These are phyloP conservation scores for Phaethornis superciliosus DNA, from an alignment of 2,113 vertebrate genomes.

Conservation along the genomic window DNA sequence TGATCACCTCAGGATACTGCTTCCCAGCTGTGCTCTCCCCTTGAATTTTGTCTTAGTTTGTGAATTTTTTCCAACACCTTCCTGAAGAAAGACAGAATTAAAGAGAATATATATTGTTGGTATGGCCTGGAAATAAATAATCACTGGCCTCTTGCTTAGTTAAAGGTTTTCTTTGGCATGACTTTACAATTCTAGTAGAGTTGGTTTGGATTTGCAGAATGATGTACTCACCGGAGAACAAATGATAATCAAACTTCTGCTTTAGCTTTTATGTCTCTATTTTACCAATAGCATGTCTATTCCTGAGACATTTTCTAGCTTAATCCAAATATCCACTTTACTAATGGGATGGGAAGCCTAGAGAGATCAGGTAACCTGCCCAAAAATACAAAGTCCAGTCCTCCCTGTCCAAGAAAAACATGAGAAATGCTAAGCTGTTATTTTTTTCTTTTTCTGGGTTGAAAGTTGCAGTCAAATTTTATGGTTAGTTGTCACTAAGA, in stretches of 20 bases:
- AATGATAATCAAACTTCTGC: not conserved
- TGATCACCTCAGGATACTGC: conserved; percentile 1
- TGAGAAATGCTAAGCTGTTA: accelerated
- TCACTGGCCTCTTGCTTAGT: not conserved
- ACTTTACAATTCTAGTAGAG: not conserved
- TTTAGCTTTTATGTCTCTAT: not conserved
- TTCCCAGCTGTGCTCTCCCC: not conserved
- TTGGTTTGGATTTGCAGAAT: not conserved
- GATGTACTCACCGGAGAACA: not conserved
- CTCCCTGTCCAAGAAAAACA: not conserved
- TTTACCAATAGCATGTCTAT: not conserved
- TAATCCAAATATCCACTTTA: not conserved
- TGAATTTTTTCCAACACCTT: not conserved
- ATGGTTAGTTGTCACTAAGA: not conserved
- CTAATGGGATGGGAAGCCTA: not conserved
- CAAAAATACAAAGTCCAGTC: not conserved
- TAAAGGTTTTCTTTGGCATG: not conserved
- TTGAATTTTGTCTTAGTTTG: not conserved
- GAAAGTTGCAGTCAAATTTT: not conserved
- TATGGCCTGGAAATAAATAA: conserved; percentile 8
- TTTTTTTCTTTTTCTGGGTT: not conserved
- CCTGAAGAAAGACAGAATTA: not conserved
- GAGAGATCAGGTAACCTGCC: not conserved
- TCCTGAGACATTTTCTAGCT: not conserved
- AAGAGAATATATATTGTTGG: not conserved